phyloP scores from a whole-genome alignment of 1,140 invertebrate species.

The Drosophila jambulina region DNA sequence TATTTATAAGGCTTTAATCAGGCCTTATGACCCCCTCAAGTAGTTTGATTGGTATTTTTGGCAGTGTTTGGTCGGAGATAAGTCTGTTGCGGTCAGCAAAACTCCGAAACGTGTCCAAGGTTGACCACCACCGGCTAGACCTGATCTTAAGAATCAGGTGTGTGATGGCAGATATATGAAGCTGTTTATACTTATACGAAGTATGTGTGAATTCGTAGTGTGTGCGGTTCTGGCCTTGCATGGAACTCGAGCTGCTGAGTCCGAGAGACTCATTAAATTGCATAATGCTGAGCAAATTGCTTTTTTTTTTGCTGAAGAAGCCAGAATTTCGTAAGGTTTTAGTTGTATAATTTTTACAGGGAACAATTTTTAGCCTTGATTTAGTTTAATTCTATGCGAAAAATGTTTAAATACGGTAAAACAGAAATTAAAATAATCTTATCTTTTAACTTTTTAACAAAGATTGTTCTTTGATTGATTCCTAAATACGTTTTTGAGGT shows the following conservation, averaged over 20 bases:
- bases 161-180: conserved; percentile 6
- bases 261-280: conserved; percentile 9
- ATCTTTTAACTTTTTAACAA: neutral
- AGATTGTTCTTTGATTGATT: no score
- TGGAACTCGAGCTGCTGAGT: conserved; percentile 35
- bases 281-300: conserved; percentile 34
- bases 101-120: conserved; percentile 47
- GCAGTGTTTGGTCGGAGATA: conserved; percentile 26
- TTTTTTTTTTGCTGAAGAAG: conserved; percentile 7
- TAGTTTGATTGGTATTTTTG: conserved; percentile 41
- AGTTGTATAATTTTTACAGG: neutral
- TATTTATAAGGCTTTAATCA: conserved; percentile 59
- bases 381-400: neutral
- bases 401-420: neutral
- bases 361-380: neutral
- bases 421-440: neutral
- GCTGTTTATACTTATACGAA: conserved; percentile 5
- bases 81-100: conserved; percentile 9
- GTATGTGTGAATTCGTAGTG: neutral
- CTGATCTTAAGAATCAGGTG: conserved; percentile 64
- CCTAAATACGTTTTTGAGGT: neutral
- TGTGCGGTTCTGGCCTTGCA: conserved; percentile 33
- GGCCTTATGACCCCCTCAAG: conserved; percentile 52
- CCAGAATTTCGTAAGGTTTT: neutral
- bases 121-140: conserved; percentile 26